phyloP scores from a whole-genome alignment of 2,113 vertebrate genomes.

The Sylvilagus bachmani region DNA sequence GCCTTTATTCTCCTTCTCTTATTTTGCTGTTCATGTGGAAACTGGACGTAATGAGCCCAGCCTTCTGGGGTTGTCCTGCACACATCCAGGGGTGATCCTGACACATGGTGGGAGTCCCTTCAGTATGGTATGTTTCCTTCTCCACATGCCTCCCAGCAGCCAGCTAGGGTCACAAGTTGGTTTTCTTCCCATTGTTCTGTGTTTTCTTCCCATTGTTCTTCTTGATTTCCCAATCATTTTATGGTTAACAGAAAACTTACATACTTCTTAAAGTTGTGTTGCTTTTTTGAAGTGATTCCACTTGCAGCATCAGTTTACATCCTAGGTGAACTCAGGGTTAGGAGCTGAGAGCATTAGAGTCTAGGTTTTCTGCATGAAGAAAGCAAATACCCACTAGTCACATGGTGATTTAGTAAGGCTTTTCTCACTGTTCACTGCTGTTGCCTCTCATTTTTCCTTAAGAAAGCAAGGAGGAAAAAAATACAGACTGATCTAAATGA shows the following conservation, averaged over 20 bases:
- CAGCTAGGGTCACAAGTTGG: background rate
- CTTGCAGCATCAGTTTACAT: background rate
- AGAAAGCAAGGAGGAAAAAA: conserved; percentile 16
- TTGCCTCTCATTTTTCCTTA: background rate
- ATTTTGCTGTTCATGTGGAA: background rate
- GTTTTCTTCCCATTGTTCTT: background rate
- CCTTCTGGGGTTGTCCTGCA: background rate
- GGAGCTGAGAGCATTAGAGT: background rate
- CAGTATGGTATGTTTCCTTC: background rate
- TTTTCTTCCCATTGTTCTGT: background rate
- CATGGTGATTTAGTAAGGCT: background rate
- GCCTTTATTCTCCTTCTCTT: background rate
- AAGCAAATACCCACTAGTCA: background rate
- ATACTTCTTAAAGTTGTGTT: background rate
- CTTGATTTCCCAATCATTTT: background rate
- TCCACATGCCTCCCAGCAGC: background rate
- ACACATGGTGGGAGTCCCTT: fast-evolving
- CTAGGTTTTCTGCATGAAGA: background rate
- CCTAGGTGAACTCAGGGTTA: background rate
- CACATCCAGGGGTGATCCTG: too few relatives aligned
- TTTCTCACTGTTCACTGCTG: background rate
- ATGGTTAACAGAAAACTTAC: background rate
- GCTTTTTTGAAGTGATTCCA: conserved; percentile 43
- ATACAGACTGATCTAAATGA: conserved; percentile 22
- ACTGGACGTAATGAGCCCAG: background rate